Conservation (phyloP, 2,113 vertebrate genomes). For the Corythornis vintsioides region DNA sequence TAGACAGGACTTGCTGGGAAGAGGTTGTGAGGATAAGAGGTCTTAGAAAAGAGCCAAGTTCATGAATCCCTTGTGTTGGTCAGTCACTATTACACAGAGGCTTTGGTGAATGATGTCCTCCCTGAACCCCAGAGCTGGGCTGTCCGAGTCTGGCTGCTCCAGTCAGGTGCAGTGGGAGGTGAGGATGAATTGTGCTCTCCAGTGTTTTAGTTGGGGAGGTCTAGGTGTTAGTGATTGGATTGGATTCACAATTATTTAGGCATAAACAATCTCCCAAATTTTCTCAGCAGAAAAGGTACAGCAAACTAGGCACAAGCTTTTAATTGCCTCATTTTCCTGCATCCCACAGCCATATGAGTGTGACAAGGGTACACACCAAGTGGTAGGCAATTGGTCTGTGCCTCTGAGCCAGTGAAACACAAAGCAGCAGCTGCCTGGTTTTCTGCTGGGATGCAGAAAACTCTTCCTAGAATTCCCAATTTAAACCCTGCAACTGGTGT, state of each 20-base stretch:
- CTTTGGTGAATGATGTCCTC: not conserved
- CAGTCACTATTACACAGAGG: accelerated
- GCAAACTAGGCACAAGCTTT: not conserved
- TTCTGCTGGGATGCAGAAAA: not conserved
- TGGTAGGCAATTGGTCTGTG: not conserved
- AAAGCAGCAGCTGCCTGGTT: not conserved
- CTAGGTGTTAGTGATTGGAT: not conserved
- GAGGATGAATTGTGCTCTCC: not conserved
- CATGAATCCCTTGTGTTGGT: not conserved
- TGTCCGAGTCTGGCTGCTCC: not conserved
- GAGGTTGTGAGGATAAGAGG: not conserved
- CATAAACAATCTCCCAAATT: not conserved
- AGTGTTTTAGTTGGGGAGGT: not conserved
- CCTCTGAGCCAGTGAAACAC: not conserved
- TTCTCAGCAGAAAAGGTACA: not conserved
- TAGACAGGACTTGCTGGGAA: not conserved
- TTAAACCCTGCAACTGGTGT: not conserved
- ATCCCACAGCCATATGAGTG: not conserved
- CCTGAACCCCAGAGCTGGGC: not conserved
- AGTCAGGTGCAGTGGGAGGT: not conserved
- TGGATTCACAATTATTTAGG: not conserved
- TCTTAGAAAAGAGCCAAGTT: not conserved
- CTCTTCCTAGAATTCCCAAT: not conserved
- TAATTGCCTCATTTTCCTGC: not conserved
- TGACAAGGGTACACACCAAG: not conserved